These are phyloP conservation scores for Homalodisca vitripennis DNA, from an alignment of 1,140 invertebrate species.

Conservation along the genomic window DNA sequence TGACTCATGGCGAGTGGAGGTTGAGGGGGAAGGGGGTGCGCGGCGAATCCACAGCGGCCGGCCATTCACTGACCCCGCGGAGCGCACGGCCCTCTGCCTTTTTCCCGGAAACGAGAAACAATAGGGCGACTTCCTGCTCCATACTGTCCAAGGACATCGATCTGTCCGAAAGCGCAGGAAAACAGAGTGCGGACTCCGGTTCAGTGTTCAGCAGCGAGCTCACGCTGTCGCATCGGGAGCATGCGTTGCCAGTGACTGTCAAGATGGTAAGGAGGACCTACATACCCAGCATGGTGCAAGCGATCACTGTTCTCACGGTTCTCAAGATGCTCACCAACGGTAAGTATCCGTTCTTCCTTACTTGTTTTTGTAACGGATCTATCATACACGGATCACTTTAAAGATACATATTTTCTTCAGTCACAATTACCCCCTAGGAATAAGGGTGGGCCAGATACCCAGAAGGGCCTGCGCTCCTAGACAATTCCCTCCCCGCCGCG, in stretches of 20 bases:
- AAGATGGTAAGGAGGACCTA: conserved; percentile 61
- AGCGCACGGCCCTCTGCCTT: conserved; percentile 30
- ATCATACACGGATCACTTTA: no score
- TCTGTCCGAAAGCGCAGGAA: conserved; percentile 6
- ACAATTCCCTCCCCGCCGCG: no score
- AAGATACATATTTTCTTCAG: no score
- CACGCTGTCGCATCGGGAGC: background rate
- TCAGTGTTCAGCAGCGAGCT: background rate
- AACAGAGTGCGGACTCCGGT: conserved; percentile 16
- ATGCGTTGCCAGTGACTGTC: conserved; percentile 35
- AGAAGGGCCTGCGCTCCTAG: no score
- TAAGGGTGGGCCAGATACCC: no score
- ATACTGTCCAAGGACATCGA: conserved; percentile 32
- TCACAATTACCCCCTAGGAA: no score
- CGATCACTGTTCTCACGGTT: conserved; percentile 78
- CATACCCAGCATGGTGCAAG: conserved; percentile 72
- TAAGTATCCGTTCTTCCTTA: no score
- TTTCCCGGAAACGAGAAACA: conserved; percentile 38
- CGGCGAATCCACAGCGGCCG: conserved; percentile 21
- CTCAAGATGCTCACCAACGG: conserved; percentile 79
- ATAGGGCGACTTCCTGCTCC: conserved; percentile 33
- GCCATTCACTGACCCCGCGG: conserved; percentile 36
- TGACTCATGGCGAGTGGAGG: background rate
- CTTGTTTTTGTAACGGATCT: no score
- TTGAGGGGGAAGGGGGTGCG: background rate